These are phyloP conservation scores for Ooceraea biroi DNA, from an alignment of 1,140 invertebrate genomes.

Conservation along the genomic window DNA sequence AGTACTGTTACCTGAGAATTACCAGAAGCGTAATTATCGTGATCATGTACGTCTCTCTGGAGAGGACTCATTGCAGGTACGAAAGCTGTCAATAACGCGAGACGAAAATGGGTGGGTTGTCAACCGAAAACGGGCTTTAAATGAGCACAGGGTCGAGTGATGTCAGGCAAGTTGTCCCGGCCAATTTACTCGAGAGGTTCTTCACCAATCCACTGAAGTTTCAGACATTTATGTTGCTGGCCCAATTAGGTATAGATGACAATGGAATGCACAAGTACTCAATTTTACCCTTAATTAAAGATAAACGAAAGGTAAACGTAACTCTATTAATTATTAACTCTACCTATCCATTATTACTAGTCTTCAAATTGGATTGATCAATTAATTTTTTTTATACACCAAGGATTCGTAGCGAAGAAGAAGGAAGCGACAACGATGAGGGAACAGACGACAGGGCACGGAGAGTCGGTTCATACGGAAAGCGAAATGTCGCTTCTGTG, in stretches of 20 bases:
- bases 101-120: constrained; percentile 31
- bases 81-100: constrained; percentile 38
- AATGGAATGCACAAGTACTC: neutral
- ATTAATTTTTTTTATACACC: constrained; percentile 46
- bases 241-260: constrained; percentile 1
- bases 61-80: neutral
- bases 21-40: constrained; percentile 39
- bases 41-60: neutral
- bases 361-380: constrained; percentile 6
- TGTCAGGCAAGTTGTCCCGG: constrained; percentile 30
- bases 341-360: too few species aligned
- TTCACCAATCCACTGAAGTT: constrained; percentile 34
- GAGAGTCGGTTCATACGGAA: constrained; percentile 19
- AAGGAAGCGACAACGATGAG: constrained; percentile 19
- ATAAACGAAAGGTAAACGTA: neutral
- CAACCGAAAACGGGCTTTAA: constrained; percentile 35
- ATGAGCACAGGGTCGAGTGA: constrained; percentile 9
- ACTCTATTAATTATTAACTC: too few species aligned
- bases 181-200: constrained; percentile 62
- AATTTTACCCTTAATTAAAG: constrained; percentile 6
- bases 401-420: neutral
- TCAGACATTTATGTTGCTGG: neutral
- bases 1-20: constrained; percentile 19
- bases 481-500: constrained; percentile 25
- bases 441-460: neutral